phyloP scores from a whole-genome alignment of 2,888 invertebrate species.

The Mythimna vitellina region DNA sequence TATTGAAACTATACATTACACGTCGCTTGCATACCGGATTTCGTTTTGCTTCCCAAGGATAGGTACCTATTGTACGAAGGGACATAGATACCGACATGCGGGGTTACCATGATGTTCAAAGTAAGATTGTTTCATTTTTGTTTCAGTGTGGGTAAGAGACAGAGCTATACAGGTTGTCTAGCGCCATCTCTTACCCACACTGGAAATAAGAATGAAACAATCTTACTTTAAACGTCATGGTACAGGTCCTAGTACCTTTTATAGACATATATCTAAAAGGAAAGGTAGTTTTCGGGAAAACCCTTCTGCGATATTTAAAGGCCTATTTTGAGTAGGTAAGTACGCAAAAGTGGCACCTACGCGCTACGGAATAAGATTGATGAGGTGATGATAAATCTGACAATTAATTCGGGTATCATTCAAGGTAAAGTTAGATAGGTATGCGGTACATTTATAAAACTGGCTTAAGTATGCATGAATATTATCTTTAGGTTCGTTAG shows the following conservation, averaged over 20 bases:
- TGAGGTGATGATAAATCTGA: not conserved
- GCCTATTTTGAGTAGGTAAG: not conserved
- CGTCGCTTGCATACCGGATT: not conserved
- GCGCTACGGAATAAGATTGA: not conserved
- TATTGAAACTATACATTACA: not conserved
- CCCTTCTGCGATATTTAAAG: not conserved
- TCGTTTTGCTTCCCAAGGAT: not conserved
- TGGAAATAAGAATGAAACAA: too few species aligned
- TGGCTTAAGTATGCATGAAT: too few species aligned
- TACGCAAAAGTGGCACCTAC: not conserved
- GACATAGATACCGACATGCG: not conserved
- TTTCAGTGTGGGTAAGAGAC: too few species aligned
- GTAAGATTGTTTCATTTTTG: too few species aligned
- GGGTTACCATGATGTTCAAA: too few species aligned
- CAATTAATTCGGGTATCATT: too few species aligned
- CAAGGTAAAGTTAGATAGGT: too few species aligned
- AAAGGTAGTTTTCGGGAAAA: slow-evolving; percentile 16
- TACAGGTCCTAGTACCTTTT: not conserved
- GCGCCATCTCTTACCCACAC: too few species aligned
- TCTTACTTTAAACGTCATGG: too few species aligned
- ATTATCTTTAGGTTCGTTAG: too few species aligned
- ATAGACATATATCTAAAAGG: not conserved
- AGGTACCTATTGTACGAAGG: not conserved
- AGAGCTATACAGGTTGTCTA: too few species aligned
- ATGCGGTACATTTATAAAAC: too few species aligned